phyloP scores from a whole-genome alignment of 2,888 invertebrate species.

The Pammene fasciana region DNA sequence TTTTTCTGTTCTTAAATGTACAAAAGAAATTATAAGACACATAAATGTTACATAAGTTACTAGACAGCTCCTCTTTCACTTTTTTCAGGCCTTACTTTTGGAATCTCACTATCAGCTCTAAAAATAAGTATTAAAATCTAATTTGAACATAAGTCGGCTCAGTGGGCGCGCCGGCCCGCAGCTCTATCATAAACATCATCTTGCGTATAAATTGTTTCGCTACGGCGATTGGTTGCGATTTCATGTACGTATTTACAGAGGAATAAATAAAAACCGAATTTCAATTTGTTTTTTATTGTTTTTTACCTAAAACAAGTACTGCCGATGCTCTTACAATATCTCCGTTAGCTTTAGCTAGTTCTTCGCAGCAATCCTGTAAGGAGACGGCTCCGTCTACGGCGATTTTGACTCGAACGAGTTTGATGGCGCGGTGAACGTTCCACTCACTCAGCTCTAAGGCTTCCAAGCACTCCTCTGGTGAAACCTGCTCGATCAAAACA shows the following conservation, averaged over 20 bases:
- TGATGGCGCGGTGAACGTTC: conserved; percentile 95
- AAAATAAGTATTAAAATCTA: too few relatives aligned
- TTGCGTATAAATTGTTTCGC: neutral
- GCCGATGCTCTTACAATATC: conserved; percentile 87
- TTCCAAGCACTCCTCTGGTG: conserved; percentile 89
- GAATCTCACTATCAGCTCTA: too few relatives aligned
- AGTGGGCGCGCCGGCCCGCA: too few relatives aligned
- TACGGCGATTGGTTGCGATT: neutral
- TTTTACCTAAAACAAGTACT: conserved; percentile 65
- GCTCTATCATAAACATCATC: neutral
- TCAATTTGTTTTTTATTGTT: conserved; percentile 43
- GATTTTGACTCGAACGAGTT: conserved; percentile 85
- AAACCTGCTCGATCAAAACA: conserved; percentile 71
- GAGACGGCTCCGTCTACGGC: conserved; percentile 51
- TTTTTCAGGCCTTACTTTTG: too few relatives aligned
- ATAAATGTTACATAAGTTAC: too few relatives aligned
- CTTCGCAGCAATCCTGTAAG: conserved; percentile 72
- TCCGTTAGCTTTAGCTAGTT: conserved; percentile 85
- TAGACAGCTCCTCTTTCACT: too few relatives aligned
- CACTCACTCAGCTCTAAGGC: conserved; percentile 93
- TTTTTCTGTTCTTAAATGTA: too few relatives aligned
- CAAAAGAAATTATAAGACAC: too few relatives aligned
- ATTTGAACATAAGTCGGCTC: too few relatives aligned
- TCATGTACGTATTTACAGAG: neutral
- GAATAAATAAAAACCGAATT: conserved; percentile 39